These are phyloP conservation scores for Amblyornis subalaris DNA, from an alignment of 2,113 vertebrate species.

Conservation along the genomic window DNA sequence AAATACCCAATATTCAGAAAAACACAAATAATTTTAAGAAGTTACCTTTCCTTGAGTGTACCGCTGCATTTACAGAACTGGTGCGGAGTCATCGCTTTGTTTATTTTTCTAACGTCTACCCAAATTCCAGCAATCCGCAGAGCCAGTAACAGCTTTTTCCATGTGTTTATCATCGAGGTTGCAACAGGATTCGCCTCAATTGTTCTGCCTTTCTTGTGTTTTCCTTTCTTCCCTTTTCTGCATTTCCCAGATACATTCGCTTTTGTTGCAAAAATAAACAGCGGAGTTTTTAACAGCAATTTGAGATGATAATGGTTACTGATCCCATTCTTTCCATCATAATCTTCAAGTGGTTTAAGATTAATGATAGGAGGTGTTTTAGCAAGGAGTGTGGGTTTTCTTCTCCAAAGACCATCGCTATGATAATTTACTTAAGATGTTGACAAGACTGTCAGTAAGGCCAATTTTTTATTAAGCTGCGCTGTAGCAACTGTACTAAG, in stretches of 20 bases:
- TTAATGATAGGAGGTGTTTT: conserved; percentile 80
- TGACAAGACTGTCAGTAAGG: conserved; percentile 67
- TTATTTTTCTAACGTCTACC: conserved; percentile 49
- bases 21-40: neutral
- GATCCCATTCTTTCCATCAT: conserved; percentile 85
- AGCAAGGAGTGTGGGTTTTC: conserved; percentile 62
- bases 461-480: conserved; percentile 65
- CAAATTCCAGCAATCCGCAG: conserved; percentile 49
- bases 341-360: conserved; percentile 88
- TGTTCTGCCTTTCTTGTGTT: conserved; percentile 47
- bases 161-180: conserved; percentile 54
- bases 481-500: conserved; percentile 12
- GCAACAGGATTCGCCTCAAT: conserved; percentile 52
- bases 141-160: conserved; percentile 48
- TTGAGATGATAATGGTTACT: conserved; percentile 84
- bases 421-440: conserved; percentile 71
- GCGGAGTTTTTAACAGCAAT: conserved; percentile 76
- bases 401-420: conserved; percentile 73
- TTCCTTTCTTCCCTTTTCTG: conserved; percentile 47
- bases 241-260: conserved; percentile 49
- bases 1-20: neutral
- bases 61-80: neutral
- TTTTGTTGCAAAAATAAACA: conserved; percentile 81
- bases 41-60: conserved; percentile 13
- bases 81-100: conserved; percentile 19